phyloP scores from a whole-genome alignment of 92 coral and sea anemone species.

The Actinostola sp. region DNA sequence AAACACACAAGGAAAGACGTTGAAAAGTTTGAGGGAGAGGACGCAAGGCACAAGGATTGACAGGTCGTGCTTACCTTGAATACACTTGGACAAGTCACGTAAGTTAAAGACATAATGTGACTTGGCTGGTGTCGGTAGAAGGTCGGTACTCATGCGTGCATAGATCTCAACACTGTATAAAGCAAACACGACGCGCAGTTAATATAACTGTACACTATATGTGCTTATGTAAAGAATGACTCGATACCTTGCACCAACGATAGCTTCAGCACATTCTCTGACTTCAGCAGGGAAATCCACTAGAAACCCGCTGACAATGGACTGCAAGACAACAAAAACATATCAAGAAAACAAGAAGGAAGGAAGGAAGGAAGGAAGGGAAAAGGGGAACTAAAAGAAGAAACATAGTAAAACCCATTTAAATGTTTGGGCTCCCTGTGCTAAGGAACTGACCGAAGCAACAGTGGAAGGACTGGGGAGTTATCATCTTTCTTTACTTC shows the following conservation, averaged over 20 bases:
- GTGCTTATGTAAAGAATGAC: background rate
- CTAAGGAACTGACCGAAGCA: too few relatives aligned
- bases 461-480: too few relatives aligned
- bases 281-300: slow-evolving; percentile 93
- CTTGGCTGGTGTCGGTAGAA: slow-evolving; percentile 98
- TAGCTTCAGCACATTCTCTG: slow-evolving; percentile 90
- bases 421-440: too few relatives aligned
- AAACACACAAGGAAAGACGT: too few relatives aligned
- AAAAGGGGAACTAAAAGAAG: background rate
- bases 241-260: slow-evolving; percentile 89
- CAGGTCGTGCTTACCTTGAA: slow-evolving; percentile 82
- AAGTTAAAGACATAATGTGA: slow-evolving; percentile 97
- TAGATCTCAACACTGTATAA: slow-evolving; percentile 91
- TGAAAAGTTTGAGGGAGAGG: background rate
- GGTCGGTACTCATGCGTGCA: slow-evolving; percentile 95
- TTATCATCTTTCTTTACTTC: too few relatives aligned
- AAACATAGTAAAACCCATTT: too few relatives aligned
- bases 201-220: background rate
- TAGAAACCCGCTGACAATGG: slow-evolving; percentile 90
- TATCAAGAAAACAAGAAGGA: background rate
- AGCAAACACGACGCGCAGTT: background rate
- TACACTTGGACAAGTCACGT: slow-evolving; percentile 95
- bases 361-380: background rate
- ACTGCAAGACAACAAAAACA: slow-evolving; percentile 41
- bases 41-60: background rate